These are phyloP conservation scores for Labeo catla DNA, from an alignment of 2,113 vertebrate genomes.

Conservation along the genomic window DNA sequence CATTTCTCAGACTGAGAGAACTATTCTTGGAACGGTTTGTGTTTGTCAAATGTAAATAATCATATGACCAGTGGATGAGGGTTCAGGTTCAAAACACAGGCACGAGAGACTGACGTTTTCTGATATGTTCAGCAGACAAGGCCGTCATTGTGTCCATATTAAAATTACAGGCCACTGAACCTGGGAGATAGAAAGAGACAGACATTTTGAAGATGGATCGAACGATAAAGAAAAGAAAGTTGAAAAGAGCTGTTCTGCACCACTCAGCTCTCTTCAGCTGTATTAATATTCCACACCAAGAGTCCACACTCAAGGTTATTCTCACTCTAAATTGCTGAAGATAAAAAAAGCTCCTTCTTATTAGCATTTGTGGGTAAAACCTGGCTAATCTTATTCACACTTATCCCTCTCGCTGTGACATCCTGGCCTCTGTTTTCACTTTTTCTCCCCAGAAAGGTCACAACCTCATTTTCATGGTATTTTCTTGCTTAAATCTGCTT, in stretches of 20 bases:
- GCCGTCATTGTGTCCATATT: not conserved
- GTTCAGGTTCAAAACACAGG: constrained; percentile 11
- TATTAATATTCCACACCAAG: constrained; percentile 53
- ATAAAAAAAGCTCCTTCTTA: constrained; percentile 54
- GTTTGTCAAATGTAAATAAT: constrained; percentile 30
- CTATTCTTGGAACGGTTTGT: constrained; percentile 26
- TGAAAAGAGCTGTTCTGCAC: constrained; percentile 45
- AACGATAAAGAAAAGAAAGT: not conserved
- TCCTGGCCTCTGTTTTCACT: constrained; percentile 54
- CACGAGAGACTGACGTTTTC: constrained; percentile 17
- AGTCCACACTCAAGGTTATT: constrained; percentile 56
- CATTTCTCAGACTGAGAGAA: constrained; percentile 19
- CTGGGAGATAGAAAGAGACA: not conserved
- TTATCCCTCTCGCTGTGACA: constrained; percentile 53
- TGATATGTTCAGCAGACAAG: constrained; percentile 6
- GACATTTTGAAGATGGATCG: not conserved
- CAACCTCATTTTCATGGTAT: constrained; percentile 55
- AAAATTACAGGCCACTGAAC: not conserved
- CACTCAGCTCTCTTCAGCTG: constrained; percentile 31
- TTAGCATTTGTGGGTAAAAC: constrained; percentile 61
- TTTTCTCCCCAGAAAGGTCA: constrained; percentile 46
- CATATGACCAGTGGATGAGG: constrained; percentile 23
- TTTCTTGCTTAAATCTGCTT: constrained; percentile 57
- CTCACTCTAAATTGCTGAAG: constrained; percentile 57
- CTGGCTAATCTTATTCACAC: constrained; percentile 59